phyloP scores from a whole-genome alignment of 1,140 invertebrate genomes.

The Pachypeltis micranthus region DNA sequence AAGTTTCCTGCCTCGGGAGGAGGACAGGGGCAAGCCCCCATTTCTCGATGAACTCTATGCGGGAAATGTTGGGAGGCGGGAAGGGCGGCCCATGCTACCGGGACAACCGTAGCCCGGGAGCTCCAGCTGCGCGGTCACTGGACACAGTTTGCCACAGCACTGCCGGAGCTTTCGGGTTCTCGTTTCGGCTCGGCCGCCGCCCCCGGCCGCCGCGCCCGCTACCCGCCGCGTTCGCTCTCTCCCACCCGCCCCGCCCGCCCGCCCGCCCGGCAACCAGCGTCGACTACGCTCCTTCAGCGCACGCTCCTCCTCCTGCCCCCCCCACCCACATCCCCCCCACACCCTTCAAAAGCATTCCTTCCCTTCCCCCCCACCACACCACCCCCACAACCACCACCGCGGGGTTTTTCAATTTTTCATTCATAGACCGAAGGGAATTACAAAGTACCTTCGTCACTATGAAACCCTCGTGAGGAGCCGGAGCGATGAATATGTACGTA shows the following conservation, averaged over 20 bases:
- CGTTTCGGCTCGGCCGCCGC: slow-evolving; percentile 2
- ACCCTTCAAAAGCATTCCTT: not conserved
- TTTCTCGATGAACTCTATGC: slow-evolving; percentile 88
- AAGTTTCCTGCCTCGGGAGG: slow-evolving; percentile 80
- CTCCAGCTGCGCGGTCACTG: slow-evolving; percentile 11
- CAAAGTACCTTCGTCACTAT: too few species aligned
- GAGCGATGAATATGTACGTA: too few species aligned
- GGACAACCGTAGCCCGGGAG: slow-evolving; percentile 11
- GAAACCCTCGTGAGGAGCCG: too few species aligned
- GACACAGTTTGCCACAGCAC: slow-evolving; percentile 10
- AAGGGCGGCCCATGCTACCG: slow-evolving; percentile 27
- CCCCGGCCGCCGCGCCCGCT: not conserved
- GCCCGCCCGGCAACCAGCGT: slow-evolving; percentile 6
- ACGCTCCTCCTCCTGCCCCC: slow-evolving; percentile 5
- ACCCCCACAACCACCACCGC: too few species aligned
- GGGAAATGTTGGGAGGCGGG: slow-evolving; percentile 73
- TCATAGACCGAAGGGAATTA: too few species aligned
- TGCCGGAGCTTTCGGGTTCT: slow-evolving; percentile 1
- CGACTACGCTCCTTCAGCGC: slow-evolving; percentile 2
- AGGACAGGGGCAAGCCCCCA: slow-evolving; percentile 91
- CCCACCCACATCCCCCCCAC: not conserved
- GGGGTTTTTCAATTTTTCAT: too few species aligned
- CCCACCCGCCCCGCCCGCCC: slow-evolving; percentile 2
- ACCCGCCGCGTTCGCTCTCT: not conserved
- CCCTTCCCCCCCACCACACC: too few species aligned